Conservation (phyloP, 2,113 vertebrate species). For the Rhynchomys soricoides region DNA sequence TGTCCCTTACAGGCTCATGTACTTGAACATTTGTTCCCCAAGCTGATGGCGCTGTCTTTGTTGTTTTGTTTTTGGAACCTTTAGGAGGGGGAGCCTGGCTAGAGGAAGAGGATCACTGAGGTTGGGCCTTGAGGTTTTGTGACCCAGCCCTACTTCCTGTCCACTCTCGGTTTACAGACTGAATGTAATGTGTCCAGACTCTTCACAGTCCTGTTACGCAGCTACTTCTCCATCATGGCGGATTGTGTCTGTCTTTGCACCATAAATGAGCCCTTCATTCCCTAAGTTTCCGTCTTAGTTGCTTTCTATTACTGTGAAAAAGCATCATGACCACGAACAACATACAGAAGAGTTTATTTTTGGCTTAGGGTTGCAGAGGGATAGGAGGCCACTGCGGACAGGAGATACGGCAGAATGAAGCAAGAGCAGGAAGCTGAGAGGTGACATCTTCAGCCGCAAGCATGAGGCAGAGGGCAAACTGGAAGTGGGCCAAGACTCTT, state of each 20-base stretch:
- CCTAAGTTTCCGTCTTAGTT: not conserved
- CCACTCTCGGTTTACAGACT: not conserved
- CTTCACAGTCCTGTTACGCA: too few relatives aligned
- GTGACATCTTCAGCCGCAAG: not conserved
- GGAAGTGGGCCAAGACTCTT: not conserved
- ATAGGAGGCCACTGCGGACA: not conserved
- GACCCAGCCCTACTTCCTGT: not conserved
- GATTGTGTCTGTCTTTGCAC: not conserved
- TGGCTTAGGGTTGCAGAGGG: not conserved
- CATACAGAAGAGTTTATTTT: not conserved
- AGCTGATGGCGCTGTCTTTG: not conserved
- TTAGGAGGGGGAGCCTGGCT: not conserved
- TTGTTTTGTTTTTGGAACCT: not conserved
- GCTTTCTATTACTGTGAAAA: not conserved
- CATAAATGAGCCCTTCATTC: not conserved
- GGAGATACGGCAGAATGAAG: not conserved
- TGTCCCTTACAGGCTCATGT: too few relatives aligned
- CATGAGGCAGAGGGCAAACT: not conserved
- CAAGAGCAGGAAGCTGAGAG: not conserved
- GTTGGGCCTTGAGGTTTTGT: too few relatives aligned
- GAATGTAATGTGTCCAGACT: not conserved
- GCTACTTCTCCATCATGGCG: too few relatives aligned
- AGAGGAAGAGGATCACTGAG: not conserved
- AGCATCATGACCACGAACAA: not conserved
- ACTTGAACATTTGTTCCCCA: not conserved